Evolutionary conservation across 1,140 invertebrate species (phyloP).

Genomic region (Pteromalus puparum): DNA sequence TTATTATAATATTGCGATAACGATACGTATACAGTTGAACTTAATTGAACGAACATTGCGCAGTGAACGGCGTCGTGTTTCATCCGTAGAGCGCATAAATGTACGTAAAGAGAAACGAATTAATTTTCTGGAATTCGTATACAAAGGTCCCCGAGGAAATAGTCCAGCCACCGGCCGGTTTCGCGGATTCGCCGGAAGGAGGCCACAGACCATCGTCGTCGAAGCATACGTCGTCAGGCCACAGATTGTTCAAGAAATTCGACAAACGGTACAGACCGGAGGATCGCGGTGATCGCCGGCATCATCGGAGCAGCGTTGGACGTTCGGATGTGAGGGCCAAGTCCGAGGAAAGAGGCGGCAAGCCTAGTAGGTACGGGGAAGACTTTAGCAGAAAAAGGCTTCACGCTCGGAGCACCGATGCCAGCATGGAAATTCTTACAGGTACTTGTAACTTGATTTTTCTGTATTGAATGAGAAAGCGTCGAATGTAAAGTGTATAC

Average conservation of each 20-base stretch:
- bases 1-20: too few species aligned
- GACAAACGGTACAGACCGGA: conserved; percentile 90
- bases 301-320: conserved; percentile 79
- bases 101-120: not conserved
- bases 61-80: too few species aligned
- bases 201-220: conserved; percentile 66
- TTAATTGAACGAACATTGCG: too few species aligned
- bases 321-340: conserved; percentile 84
- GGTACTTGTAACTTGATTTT: conserved; percentile 62
- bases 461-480: too few species aligned
- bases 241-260: conserved; percentile 86
- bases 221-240: conserved; percentile 69
- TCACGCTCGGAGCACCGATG: conserved; percentile 82
- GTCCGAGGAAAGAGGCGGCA: conserved; percentile 84
- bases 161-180: conserved; percentile 89
- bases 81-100: not conserved
- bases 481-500: too few species aligned
- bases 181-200: conserved; percentile 87
- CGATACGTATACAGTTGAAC: too few species aligned
- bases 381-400: conserved; percentile 80
- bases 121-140: not conserved
- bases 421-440: conserved; percentile 84
- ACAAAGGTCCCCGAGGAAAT: conserved; percentile 81
- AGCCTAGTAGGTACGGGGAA: conserved; percentile 75
- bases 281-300: conserved; percentile 80